Evolutionary conservation across 2,113 vertebrate genomes (phyloP), one percentile per base, ranked within the genome.

Genomic region (Irena cyanogastra): DNA sequence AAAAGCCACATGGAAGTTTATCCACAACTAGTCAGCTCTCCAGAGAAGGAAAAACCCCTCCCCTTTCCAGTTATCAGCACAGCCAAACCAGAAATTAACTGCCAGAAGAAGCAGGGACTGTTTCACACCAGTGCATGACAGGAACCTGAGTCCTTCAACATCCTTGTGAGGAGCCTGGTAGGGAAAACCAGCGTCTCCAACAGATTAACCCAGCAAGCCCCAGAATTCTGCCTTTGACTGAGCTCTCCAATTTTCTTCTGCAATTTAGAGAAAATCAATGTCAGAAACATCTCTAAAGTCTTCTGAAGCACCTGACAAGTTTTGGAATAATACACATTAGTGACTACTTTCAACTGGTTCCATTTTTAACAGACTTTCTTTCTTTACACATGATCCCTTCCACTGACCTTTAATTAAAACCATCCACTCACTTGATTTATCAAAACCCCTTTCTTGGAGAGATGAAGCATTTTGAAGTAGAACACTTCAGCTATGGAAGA

Each of bases 1-100:
- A 94, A 94, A 88, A 96, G 85, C 80, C 85, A 94, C 90, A 70
- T 69, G 74, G 79, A 92, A 94, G 80, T 78, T 94, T 86, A 96
- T 61, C 93, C 37, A 1, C 56, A 80, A 42, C 60, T 18, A 57
- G 50, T 75, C 78, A 77, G 90, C 70, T 80, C 77, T 22, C 68
- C 76, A 89, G 74, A 88, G 74, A 68, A 82, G 83, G 68, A 77
- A 53, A 92, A 87, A 27, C 4, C 28, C 61, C 83, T 87, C 69
- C 86, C 47, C 86, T 78, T 27, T 41, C 2, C 2, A 75, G 72
- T 70, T 90, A 92, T 56, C 83, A 78, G 89, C 65, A 84, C 81
- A 60, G 56, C 74, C 71, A 93, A 89, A 68, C 11, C 79, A 95
- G 75, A 78, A 84, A 81, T 5, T 13, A 80, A 93, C 56, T 17